These are phyloP conservation scores for Aselliscus stoliczkanus DNA, from an alignment of 2,797 vertebrate species.

Conservation along the genomic window DNA sequence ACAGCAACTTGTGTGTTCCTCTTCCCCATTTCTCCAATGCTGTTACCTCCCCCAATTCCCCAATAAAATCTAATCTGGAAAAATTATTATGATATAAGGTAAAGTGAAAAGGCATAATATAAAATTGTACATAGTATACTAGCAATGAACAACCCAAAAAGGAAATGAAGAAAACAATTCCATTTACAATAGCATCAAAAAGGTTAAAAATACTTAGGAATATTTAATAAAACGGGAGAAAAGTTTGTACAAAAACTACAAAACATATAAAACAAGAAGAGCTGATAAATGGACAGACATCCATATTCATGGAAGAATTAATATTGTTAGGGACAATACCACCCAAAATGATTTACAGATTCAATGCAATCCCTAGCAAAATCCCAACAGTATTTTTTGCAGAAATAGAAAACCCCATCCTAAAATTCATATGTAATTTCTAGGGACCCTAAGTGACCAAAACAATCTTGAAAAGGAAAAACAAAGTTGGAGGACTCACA, in stretches of 20 bases:
- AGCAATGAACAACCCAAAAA: background rate
- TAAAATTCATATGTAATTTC: background rate
- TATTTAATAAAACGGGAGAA: background rate
- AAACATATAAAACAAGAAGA: background rate
- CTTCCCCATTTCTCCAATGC: too few relatives aligned
- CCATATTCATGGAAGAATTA: background rate
- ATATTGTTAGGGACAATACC: background rate
- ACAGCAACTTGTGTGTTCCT: too few relatives aligned
- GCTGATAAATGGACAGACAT: background rate
- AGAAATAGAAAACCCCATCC: background rate
- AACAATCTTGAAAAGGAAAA: background rate
- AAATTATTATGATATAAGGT: background rate
- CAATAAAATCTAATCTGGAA: too few relatives aligned
- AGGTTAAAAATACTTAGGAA: conserved; percentile 2
- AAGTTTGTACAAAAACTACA: background rate
- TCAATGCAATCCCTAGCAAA: background rate
- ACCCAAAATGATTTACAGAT: background rate
- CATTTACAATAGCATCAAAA: background rate
- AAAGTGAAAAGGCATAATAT: background rate
- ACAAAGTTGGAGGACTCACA: background rate
- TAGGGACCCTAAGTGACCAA: background rate
- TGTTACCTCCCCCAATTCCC: too few relatives aligned
- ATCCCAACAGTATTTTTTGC: background rate
- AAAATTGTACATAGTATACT: background rate
- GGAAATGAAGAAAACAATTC: background rate